These are phyloP conservation scores for Parotocinclus haroldoi DNA, from an alignment of 2,797 vertebrate species.

Conservation along the genomic window DNA sequence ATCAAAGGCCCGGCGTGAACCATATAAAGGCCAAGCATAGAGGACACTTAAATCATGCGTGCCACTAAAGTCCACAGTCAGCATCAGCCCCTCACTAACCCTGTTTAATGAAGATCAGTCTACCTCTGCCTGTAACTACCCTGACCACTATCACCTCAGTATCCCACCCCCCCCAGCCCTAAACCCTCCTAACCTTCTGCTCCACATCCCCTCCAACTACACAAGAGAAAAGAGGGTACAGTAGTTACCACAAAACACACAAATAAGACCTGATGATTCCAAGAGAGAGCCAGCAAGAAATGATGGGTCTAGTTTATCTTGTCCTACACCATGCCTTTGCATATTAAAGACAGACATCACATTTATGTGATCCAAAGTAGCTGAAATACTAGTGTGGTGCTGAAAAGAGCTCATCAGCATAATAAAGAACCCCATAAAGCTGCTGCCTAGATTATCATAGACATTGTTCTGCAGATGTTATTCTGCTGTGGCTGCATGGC, in stretches of 20 bases:
- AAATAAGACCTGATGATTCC: slow-evolving; percentile 33
- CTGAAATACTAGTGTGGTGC: slow-evolving; percentile 25
- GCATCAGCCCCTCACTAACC: slow-evolving; percentile 35
- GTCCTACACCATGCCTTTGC: slow-evolving; percentile 25
- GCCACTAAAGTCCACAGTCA: slow-evolving; percentile 40
- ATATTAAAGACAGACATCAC: slow-evolving; percentile 44
- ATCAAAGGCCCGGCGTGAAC: slow-evolving; percentile 64
- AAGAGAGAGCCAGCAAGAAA: slow-evolving; percentile 18
- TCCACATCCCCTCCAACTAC: slow-evolving; percentile 25
- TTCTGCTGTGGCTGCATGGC: slow-evolving; percentile 14
- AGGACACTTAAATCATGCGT: slow-evolving; percentile 52
- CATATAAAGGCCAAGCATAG: slow-evolving; percentile 44
- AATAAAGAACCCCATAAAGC: slow-evolving; percentile 27
- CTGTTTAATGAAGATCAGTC: slow-evolving; percentile 50
- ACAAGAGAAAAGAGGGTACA: slow-evolving; percentile 9
- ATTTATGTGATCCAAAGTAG: slow-evolving; percentile 36
- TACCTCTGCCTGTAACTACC: slow-evolving; percentile 11
- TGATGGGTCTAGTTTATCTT: slow-evolving; percentile 22
- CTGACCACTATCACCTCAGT: background rate
- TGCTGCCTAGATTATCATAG: slow-evolving; percentile 22
- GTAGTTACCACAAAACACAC: slow-evolving; percentile 42
- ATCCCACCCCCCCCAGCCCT: slow-evolving; percentile 3
- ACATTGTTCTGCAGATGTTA: slow-evolving; percentile 17
- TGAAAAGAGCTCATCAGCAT: slow-evolving; percentile 10
- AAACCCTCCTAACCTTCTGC: slow-evolving; percentile 3